Conservation (phyloP, 2,113 vertebrate genomes). For the Tragelaphus scriptus region DNA sequence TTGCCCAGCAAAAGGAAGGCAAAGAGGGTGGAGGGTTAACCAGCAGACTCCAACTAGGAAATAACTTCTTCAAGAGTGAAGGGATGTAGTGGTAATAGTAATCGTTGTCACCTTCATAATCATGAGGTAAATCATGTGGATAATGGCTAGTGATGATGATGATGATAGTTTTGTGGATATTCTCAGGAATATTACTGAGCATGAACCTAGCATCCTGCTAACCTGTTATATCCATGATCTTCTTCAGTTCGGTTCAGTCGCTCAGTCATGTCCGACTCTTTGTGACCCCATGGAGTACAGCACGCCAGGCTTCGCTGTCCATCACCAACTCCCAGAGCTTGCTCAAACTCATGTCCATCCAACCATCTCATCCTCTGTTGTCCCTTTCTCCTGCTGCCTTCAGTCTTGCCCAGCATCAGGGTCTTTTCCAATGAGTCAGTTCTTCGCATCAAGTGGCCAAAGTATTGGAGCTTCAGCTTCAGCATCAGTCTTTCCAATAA, state of each 20-base stretch:
- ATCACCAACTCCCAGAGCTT: neutral
- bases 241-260: neutral
- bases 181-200: neutral
- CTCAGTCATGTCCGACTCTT: neutral
- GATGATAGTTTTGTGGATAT: neutral
- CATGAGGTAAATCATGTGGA: neutral
- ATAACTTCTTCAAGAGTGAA: neutral
- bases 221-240: neutral
- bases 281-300: neutral
- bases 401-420: neutral
- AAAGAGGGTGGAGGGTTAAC: neutral
- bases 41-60: neutral
- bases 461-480: neutral
- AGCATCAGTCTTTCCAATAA: neutral
- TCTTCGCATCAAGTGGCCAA: neutral
- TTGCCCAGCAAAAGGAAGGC: neutral
- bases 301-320: neutral
- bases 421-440: neutral
- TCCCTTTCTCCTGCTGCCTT: neutral
- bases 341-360: neutral
- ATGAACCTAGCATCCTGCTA: neutral
- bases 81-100: neutral
- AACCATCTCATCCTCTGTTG: neutral
- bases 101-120: neutral
- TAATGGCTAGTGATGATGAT: neutral